These are phyloP conservation scores for Callosobruchus maculatus DNA, from an alignment of 2,888 invertebrate genomes.

Conservation along the genomic window DNA sequence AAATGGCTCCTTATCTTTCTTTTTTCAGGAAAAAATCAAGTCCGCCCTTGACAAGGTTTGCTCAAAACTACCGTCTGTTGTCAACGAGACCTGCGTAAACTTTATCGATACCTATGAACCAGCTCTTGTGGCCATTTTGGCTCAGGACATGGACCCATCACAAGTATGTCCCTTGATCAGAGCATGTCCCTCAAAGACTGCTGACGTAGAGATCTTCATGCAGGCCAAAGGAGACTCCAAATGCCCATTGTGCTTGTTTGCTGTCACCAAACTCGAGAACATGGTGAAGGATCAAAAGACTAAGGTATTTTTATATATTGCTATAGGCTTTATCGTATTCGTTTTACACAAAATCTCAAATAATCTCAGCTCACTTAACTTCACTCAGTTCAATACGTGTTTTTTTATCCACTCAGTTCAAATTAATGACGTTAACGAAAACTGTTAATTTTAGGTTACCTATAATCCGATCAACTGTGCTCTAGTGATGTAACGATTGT, in stretches of 20 bases:
- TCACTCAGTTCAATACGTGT: no score
- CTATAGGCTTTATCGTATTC: no score
- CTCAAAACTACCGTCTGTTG: conserved; percentile 58
- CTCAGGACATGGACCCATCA: conserved; percentile 74
- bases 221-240: conserved; percentile 59
- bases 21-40: conserved; percentile 67
- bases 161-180: conserved; percentile 71
- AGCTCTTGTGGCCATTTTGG: conserved; percentile 72
- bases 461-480: no score
- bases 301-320: conserved; percentile 62
- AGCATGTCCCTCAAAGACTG: conserved; percentile 60
- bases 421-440: no score
- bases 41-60: conserved; percentile 67
- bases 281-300: conserved; percentile 71
- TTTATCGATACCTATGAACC: conserved; percentile 79
- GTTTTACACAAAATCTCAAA: no score
- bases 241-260: conserved; percentile 82
- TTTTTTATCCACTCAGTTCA: no score
- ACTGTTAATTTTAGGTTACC: no score
- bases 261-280: conserved; percentile 71
- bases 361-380: no score
- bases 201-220: conserved; percentile 55
- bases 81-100: conserved; percentile 64
- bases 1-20: no score
- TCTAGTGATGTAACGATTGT: no score